These are phyloP conservation scores for Tragelaphus scriptus DNA, from an alignment of 2,113 vertebrate genomes.

Conservation along the genomic window DNA sequence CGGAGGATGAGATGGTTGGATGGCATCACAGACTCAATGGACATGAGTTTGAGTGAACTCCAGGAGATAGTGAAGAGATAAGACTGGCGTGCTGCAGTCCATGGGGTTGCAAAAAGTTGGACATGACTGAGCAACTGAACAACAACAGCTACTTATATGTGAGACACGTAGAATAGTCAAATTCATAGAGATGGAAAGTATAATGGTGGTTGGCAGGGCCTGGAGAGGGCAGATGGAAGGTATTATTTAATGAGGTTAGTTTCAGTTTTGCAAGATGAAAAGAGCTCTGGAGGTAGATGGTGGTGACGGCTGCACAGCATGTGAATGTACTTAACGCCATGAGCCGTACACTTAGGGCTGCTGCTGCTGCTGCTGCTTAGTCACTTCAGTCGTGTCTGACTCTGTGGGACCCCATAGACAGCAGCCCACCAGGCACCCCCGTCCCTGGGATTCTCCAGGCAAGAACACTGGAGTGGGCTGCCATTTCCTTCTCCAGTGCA, in stretches of 20 bases:
- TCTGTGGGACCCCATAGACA: no score
- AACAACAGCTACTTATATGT: not conserved
- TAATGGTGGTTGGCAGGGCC: no score
- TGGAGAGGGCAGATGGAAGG: not conserved
- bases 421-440: no score
- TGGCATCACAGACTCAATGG: not conserved
- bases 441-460: no score
- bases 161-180: not conserved
- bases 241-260: no score
- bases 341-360: not conserved
- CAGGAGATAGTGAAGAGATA: not conserved
- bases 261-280: not conserved
- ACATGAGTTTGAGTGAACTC: not conserved
- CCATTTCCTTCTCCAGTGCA: no score
- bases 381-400: no score
- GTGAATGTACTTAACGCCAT: not conserved
- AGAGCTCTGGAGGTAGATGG: not conserved
- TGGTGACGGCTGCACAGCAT: rapidly evolving
- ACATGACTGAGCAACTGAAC: not conserved
- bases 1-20: not conserved
- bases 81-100: not conserved
- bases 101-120: not conserved
- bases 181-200: not conserved
- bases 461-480: no score
- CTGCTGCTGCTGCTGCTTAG: no score